Base-by-base conservation (phyloP, 2,113 vertebrate species). In the Pseudorectes ferrugineus region DNA sequence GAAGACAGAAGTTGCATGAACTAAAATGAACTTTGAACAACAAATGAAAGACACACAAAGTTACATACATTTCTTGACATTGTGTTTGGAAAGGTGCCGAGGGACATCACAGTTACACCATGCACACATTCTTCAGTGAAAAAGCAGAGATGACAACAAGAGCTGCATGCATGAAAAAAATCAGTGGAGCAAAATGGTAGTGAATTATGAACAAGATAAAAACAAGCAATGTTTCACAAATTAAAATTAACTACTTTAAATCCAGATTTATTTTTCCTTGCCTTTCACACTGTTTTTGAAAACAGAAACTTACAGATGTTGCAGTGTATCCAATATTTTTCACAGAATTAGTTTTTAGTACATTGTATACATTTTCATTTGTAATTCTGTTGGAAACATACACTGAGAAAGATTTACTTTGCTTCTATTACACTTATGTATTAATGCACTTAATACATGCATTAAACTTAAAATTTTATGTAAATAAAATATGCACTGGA, bases 1-100 rank as follows among this genome's bases (percentile, higher is more conserved):
- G 95, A 96, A 96, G 92, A 97, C 95, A 98, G 65, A 96, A 55
- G 21, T 96, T 87, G 84, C 77, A 88, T 57, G 94, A 96, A 95
- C 51, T 63, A 81, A 97, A 94, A 95, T 65, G 49, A 94, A 93
- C 76, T 92, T 82, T 62, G 80, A 97, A 97, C 88, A 98, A 88
- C 81, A 96, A 92, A 96, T 97, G 98, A 92, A 93, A 93, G 79
- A 94, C 46, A 45, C 96, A 97, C 28, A 90, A 77, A 77, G 43
- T 95, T 97, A 97, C 93, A 97, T 61, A 96, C 6, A 95, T 88
- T 94, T 93, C 67, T 96, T 90, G 95, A 94, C 88, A 97, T 54
- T 94, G 85, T 87, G 92, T 72, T 92, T 72, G 49, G 58, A 82
- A 97, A 96, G 95, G 92, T 88, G 85, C n/a, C 80, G 84, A 93